Evolutionary conservation across 2,797 vertebrate genomes (phyloP).

Genomic region (Calcarius lapponicus): DNA sequence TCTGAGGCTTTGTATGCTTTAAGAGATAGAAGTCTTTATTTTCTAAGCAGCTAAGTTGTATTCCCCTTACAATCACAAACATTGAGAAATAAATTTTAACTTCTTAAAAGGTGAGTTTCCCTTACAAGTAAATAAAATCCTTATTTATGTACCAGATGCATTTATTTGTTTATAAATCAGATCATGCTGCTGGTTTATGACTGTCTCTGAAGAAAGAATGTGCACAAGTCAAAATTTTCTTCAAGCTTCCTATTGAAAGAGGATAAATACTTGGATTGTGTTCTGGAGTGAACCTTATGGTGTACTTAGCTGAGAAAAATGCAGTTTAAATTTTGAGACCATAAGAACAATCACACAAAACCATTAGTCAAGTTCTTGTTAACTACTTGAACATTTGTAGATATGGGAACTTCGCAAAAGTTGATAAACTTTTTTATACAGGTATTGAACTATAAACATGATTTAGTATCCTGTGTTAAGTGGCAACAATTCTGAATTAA

Average conservation of each 20-base stretch:
- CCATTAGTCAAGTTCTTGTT: background rate
- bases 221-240: background rate
- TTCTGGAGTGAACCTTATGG: background rate
- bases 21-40: background rate
- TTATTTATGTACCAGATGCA: background rate
- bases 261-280: background rate
- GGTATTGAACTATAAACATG: background rate
- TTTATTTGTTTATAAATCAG: background rate
- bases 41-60: background rate
- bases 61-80: background rate
- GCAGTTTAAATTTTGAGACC: background rate
- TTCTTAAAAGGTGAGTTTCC: background rate
- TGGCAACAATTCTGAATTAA: background rate
- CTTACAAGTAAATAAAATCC: background rate
- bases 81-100: background rate
- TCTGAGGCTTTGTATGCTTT: background rate
- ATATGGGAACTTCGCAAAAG: background rate
- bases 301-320: background rate
- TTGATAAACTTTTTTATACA: background rate
- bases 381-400: background rate
- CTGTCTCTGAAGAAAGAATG: background rate
- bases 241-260: background rate
- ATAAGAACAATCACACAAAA: background rate
- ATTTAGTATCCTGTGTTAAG: conserved; percentile 9
- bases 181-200: background rate